These are phyloP conservation scores for Melanostoma mellinum DNA, from an alignment of 2,888 invertebrate species.

Conservation along the genomic window DNA sequence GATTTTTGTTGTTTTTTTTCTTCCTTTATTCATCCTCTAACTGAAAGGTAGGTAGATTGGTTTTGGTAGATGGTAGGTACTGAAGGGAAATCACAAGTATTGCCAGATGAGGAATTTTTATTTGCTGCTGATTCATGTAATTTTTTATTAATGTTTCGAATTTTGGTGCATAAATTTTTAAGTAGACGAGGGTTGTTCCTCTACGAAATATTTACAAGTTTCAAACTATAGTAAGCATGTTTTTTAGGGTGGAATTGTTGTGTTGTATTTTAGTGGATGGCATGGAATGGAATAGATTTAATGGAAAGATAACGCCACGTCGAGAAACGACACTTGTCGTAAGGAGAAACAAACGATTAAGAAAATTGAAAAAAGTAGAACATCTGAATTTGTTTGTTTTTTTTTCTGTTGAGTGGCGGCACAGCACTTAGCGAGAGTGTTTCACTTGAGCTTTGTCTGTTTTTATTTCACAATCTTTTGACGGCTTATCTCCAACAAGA, in stretches of 20 bases:
- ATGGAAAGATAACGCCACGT: neutral
- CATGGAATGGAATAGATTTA: neutral
- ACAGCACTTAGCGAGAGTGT: conserved; percentile 37
- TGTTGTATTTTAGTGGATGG: neutral
- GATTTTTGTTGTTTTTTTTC: conserved; percentile 43
- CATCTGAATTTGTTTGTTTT: conserved; percentile 18
- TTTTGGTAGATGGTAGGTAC: neutral
- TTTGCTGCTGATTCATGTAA: neutral
- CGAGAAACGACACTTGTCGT: conserved; percentile 31
- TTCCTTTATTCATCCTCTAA: conserved; percentile 42
- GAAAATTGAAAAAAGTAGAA: conserved; percentile 25
- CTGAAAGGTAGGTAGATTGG: neutral
- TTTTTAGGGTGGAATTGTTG: neutral
- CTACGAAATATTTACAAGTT: neutral
- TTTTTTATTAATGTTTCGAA: conserved; percentile 20
- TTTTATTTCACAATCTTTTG: conserved; percentile 5
- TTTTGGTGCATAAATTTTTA: conserved; percentile 16
- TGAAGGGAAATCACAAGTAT: conserved; percentile 46
- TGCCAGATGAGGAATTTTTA: conserved; percentile 48
- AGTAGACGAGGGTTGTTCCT: neutral
- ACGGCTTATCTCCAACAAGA: conserved; percentile 24
- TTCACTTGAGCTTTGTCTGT: conserved; percentile 37
- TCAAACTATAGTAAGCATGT: neutral
- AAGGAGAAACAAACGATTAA: conserved; percentile 16
- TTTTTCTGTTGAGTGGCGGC: conserved; percentile 4